Evolutionary conservation across 2,888 invertebrate genomes (phyloP), one percentile per base, ranked within the genome.

Genomic region (Cryptocephalus primarius): DNA sequence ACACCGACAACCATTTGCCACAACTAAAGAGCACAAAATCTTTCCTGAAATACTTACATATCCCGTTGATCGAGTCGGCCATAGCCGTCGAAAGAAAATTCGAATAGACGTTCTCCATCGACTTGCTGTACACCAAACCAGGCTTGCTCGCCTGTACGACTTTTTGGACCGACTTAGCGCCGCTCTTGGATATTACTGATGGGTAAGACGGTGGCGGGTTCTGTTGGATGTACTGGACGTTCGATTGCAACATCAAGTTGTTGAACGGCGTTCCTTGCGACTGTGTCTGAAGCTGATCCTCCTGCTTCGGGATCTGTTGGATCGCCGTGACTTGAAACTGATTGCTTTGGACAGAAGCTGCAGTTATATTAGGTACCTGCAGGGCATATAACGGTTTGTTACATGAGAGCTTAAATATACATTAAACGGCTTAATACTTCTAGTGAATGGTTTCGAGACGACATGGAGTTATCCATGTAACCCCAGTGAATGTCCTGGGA

Each of bases 191-290:
- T 54, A 64, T 63, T 56, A 60, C 63, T 50, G 59, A 48, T n/a
- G 57, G 52, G 45, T 59, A 62, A 50, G 70, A 70, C 45, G 68
- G 52, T 22, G 70, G 60, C 52, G 71, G 53, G 47, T 34, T 70
- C 60, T 53, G 71, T 51, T 60, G 72, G 66, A 32, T 45, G 44
- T 42, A 49, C 39, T 49, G 22, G 6, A 22, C 22, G 22, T 22
- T 22, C 22, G 22, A 22, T 11, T 36, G 13, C 9, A 53, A 42
- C 40, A 51, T 48, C 48, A 53, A 42, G 12, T 47, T 42, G 33
- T 45, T 49, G 39, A 45, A 51, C 43, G 40, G 40, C 14, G 46
- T 39, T 8, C 33, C 8, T 38, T 11, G 10, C 8, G 43, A 12
- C 10, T 43, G 42, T 31, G n/a, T n/a, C n/a, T n/a, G n/a, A n/a